These are phyloP conservation scores for Acutogordius australiensis DNA, from an alignment of 2,888 invertebrate genomes.

Conservation along the genomic window DNA sequence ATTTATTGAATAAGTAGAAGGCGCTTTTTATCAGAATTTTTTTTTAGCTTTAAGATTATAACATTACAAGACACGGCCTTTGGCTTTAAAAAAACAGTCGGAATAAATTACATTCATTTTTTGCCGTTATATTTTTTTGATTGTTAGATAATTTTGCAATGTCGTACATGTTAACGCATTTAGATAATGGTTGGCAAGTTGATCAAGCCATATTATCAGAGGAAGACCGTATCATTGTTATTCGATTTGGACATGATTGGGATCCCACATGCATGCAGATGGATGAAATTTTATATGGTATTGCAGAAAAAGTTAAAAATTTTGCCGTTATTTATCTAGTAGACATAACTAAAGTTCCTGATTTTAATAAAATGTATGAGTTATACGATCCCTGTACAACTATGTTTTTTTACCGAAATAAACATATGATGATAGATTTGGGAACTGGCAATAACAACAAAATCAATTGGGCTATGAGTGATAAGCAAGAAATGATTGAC, in stretches of 20 bases:
- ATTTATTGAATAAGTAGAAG: too few relatives aligned
- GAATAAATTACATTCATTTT: too few relatives aligned
- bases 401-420: constrained; percentile 99
- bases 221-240: constrained; percentile 90
- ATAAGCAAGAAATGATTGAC: constrained; percentile 96
- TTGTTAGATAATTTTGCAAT: too few relatives aligned
- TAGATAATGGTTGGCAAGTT: constrained; percentile 98
- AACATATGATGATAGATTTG: constrained; percentile 98
- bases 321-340: constrained; percentile 90
- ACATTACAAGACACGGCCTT: too few relatives aligned
- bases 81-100: too few relatives aligned
- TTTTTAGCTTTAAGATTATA: too few relatives aligned
- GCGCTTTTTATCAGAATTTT: too few relatives aligned
- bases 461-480: constrained; percentile 93
- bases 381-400: constrained; percentile 93
- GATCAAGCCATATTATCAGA: constrained; percentile 95
- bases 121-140: too few relatives aligned
- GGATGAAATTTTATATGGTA: too few relatives aligned
- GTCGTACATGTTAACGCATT: constrained; percentile 98
- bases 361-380: constrained; percentile 98
- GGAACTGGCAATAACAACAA: too few relatives aligned
- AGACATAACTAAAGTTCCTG: too few relatives aligned
- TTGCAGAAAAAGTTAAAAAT: constrained; percentile 88
- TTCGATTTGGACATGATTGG: constrained; percentile 56
- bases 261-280: too few relatives aligned